Evolutionary conservation across 1,140 invertebrate genomes (phyloP).

Genomic region (Listronotus oregonensis): DNA sequence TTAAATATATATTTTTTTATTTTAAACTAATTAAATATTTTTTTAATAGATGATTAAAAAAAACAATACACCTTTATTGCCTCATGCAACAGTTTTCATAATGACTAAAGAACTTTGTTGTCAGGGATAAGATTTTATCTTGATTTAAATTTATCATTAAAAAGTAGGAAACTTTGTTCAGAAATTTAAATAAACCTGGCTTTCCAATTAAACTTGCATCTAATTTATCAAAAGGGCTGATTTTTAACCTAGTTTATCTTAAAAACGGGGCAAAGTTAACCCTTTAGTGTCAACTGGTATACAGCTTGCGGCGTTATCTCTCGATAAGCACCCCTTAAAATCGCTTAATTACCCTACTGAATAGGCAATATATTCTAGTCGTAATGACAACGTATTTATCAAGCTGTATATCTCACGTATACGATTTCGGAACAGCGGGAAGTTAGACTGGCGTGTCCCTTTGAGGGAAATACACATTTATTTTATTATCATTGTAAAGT

Average conservation of each 20-base stretch:
- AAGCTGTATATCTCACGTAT: background rate
- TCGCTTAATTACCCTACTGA: background rate
- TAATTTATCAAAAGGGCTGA: background rate
- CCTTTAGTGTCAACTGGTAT: background rate
- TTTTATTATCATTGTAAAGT: no score
- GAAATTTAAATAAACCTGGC: background rate
- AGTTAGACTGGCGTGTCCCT: no score
- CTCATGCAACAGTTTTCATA: no score
- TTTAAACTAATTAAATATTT: no score
- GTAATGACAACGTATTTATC: slow-evolving; percentile 5
- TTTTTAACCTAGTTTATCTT: slow-evolving; percentile 4
- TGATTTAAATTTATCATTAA: no score
- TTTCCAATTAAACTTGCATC: slow-evolving; percentile 8
- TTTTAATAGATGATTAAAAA: no score
- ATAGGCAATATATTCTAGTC: slow-evolving; percentile 3
- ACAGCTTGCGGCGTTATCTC: background rate
- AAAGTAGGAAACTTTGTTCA: background rate
- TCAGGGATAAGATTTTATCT: no score
- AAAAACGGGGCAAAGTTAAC: background rate
- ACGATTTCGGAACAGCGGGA: background rate
- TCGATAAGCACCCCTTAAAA: background rate
- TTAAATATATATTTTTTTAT: no score
- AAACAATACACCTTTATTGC: no score
- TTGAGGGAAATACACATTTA: no score
- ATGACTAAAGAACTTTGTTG: no score